Evolutionary conservation across 2,888 invertebrate species (phyloP).

Genomic region (Rhorus exstirpatorius): DNA sequence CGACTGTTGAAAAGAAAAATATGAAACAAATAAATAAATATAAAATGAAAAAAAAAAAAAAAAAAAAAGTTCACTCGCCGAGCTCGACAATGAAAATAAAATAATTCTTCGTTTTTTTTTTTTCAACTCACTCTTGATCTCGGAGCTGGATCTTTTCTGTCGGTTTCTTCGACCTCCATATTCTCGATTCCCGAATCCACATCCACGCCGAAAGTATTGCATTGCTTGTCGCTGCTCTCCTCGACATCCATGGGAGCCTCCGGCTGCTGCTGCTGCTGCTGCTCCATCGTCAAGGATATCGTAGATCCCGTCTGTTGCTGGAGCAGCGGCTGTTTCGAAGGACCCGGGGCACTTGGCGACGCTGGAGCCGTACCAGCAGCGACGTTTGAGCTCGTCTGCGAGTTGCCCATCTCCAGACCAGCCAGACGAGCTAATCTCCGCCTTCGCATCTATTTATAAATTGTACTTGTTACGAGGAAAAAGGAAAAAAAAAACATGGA

Average conservation of each 20-base stretch:
- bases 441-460: constrained; percentile 89
- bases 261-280: constrained; percentile 64
- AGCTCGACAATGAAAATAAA: too few relatives aligned
- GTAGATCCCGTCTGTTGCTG: constrained; percentile 71
- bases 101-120: not conserved
- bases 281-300: constrained; percentile 55
- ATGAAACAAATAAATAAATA: too few relatives aligned
- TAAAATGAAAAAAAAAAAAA: too few relatives aligned
- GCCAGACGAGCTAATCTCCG: constrained; percentile 92
- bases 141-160: constrained; percentile 81
- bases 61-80: not conserved
- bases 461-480: constrained; percentile 24
- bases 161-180: constrained; percentile 90
- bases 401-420: constrained; percentile 87
- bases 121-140: constrained; percentile 81
- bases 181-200: constrained; percentile 92
- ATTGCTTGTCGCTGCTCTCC: constrained; percentile 86
- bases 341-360: constrained; percentile 86
- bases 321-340: constrained; percentile 77
- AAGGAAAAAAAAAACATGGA: constrained; percentile 68
- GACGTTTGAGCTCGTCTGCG: constrained; percentile 83
- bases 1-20: too few relatives aligned
- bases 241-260: constrained; percentile 88
- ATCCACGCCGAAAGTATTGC: constrained; percentile 87
- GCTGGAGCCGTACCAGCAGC: constrained; percentile 80